Evolutionary conservation across 2,888 invertebrate species (phyloP).

Genomic region (Drosophila engyochracea): DNA sequence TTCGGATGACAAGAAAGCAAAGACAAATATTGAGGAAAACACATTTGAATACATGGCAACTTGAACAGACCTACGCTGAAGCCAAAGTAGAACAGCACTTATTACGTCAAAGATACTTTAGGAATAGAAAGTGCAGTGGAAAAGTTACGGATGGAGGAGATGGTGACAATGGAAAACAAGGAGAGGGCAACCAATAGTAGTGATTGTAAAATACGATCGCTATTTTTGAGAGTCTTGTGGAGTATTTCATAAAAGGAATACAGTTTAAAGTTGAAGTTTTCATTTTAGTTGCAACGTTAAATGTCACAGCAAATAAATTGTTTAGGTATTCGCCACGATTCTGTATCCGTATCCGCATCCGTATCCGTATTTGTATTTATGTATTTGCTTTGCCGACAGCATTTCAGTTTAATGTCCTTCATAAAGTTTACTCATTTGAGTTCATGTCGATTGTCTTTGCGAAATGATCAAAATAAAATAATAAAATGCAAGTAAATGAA

Average conservation of each 20-base stretch:
- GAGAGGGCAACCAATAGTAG: background rate
- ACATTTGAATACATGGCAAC: background rate
- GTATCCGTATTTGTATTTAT: background rate
- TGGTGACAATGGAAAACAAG: background rate
- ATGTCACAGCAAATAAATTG: background rate
- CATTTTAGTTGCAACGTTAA: background rate
- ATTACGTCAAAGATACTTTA: background rate
- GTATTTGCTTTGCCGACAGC: background rate
- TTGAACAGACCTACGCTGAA: background rate
- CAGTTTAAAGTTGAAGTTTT: background rate
- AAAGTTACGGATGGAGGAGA: background rate
- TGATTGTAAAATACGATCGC: background rate
- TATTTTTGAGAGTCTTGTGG: background rate
- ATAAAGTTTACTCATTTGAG: constrained; percentile 70
- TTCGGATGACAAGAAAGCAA: background rate
- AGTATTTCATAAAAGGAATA: background rate
- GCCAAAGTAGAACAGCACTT: background rate
- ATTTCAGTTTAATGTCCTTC: constrained; percentile 51
- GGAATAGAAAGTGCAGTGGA: background rate
- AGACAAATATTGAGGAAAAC: background rate
- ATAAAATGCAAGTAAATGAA: constrained; percentile 77
- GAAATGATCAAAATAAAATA: constrained; percentile 69
- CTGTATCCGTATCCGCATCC: background rate
- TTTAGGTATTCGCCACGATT: background rate
- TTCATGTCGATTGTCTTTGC: constrained; percentile 71